Base-by-base conservation (phyloP, 2,888 invertebrate species). In the Elmis aenea region DNA sequence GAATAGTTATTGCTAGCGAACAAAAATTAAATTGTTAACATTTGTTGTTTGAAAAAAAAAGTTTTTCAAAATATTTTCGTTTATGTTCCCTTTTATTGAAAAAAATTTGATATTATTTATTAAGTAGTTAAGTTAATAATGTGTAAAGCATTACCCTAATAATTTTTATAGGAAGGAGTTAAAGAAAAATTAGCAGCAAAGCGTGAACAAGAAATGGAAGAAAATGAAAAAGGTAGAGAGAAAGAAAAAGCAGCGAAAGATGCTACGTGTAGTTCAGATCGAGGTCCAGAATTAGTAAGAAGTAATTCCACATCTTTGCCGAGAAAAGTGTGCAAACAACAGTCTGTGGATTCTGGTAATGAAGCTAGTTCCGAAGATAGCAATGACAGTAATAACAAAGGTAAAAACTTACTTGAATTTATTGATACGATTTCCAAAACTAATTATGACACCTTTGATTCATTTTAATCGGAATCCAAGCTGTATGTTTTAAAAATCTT, bases 281-380 rank as follows among this genome's bases (percentile, higher is more conserved):
- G 36, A 2, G 20, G 22, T 20, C 22, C 25, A 1, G 41, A 46
- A 5, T 18, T 14, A n/a, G 13, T 36, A 47, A 16, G 32, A 46
- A 42, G 42, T 32, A 46, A 28, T 38, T 26, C 49, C 20, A 5
- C 13, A 24, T 62, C 63, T 14, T 67, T 66, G 35, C 73, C 76
- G 1, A 65, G 75, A 30, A 77, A 77, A 62, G 71, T 76, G 22
- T 69, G 73, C 14, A 79, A 78, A 65, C 80, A 70, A 64, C 77
- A 74, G 50, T 75, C 84, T 18, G 78, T 81, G 6, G 91, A 91
- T 72, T 91, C 90, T 21, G 88, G 90, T 46, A 92, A 92, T 66
- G 92, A 93, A 69, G 92, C 91, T 3, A 91, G 91, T 52, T 92
- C 91, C 0, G 92, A 93, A 63, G 92, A 92, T 59, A 92, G 92